phyloP scores from a whole-genome alignment of 1,140 invertebrate species.

The Neodiprion lecontei region DNA sequence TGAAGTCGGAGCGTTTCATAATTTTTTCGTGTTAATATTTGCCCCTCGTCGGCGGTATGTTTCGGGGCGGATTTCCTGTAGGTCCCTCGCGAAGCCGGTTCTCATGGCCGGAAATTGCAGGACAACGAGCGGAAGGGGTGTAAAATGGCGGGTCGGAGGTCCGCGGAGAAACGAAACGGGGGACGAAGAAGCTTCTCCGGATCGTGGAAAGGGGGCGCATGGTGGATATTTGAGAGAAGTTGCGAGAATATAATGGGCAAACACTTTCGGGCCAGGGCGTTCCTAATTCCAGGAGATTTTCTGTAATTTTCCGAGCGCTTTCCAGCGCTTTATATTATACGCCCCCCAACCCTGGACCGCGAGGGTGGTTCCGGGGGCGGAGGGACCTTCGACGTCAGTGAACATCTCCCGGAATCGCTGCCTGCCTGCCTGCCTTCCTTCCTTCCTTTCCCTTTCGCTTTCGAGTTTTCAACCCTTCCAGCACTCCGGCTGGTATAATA shows the following conservation, averaged over 20 bases:
- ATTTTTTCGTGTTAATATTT: no score
- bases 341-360: no score
- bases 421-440: conserved; percentile 26
- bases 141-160: no score
- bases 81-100: no score
- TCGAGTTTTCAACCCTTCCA: conserved; percentile 44
- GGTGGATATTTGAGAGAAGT: conserved; percentile 1
- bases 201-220: background rate
- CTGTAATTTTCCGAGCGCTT: conserved; percentile 40
- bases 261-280: conserved; percentile 28
- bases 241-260: conserved; percentile 45
- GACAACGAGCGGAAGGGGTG: no score
- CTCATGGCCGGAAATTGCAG: no score
- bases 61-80: no score
- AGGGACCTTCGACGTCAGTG: conserved; percentile 21
- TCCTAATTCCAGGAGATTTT: conserved; percentile 44
- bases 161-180: background rate
- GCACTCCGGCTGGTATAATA: conserved; percentile 48
- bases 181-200: background rate
- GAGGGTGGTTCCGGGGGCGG: background rate
- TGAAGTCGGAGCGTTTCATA: no score
- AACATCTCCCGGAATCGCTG: no score
- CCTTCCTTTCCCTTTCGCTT: conserved; percentile 39
- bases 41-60: no score
- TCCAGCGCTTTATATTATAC: background rate